phyloP scores from a whole-genome alignment of 2,888 invertebrate species.

The Conus canariensis region DNA sequence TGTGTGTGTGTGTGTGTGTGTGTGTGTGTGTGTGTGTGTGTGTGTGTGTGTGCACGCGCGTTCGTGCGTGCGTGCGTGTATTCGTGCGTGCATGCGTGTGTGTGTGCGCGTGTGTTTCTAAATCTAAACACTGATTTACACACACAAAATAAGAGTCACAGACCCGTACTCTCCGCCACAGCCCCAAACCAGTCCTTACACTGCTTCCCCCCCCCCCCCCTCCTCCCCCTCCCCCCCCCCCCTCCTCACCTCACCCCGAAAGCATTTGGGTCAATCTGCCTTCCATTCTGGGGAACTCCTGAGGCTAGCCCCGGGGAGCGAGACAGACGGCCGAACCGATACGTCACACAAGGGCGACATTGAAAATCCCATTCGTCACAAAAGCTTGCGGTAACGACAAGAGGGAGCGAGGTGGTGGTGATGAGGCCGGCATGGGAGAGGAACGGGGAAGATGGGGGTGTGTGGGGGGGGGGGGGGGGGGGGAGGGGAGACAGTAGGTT shows the following conservation, averaged over 20 bases:
- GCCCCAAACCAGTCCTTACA: too few relatives aligned
- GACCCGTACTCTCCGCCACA: background rate
- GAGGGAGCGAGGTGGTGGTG: background rate
- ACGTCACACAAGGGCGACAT: background rate
- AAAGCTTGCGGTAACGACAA: background rate
- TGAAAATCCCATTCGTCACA: background rate
- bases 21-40: constrained; percentile 10
- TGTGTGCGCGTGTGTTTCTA: background rate
- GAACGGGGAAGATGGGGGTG: background rate
- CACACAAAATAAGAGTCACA: background rate
- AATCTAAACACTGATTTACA: background rate
- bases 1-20: background rate
- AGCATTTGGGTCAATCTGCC: background rate
- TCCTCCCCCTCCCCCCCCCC: too few relatives aligned
- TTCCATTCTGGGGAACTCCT: background rate
- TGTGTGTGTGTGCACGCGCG: background rate
- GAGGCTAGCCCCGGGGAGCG: background rate
- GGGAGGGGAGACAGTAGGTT: background rate
- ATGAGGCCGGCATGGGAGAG: too few relatives aligned
- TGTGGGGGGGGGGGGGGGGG: background rate
- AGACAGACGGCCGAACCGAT: background rate
- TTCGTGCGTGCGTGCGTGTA: background rate
- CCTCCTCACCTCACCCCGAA: background rate
- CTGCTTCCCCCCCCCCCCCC: too few relatives aligned
- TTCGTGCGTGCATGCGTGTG: background rate